Evolutionary conservation across 2,888 invertebrate species (phyloP), one percentile per base, ranked within the genome.

Genomic region (Tachystola acroxantha): DNA sequence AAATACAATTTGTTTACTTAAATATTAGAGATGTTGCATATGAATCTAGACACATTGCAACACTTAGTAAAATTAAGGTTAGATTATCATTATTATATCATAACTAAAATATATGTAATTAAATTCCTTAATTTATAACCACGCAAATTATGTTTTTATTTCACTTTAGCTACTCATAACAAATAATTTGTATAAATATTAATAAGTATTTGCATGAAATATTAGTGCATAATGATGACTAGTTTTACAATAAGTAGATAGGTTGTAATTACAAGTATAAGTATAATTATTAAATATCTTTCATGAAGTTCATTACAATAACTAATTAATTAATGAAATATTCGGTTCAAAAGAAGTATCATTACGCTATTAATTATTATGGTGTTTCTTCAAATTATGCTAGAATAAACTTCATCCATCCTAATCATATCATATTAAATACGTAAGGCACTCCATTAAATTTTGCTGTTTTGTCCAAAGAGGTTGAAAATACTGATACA

Each of bases 381-480:
- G 86, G 84, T 86, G 86, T 86, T 81, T 77, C 75, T 65, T 85
- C 76, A 73, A 85, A 85, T 86, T 84, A 86, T 81, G 78, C 86
- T 86, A 86, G 69, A 80, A 79, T 86, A 86, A 82, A 81, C 77
- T 79, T 85, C 82, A 75, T 81, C 63, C 79, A 70, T 69, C 73
- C 86, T 87, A 86, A 77, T 77, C 79, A 34, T 85, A 81, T 81
- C 64, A 78, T 84, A 85, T 74, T 82, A 79, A 72, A 77, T 86
- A 87, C 81, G 80, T 88, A 88, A 88, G 88, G 88, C 88, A 88
- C 88, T 88, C 87, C 85, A 73, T 81, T 82, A 79, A n/a, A 81
- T 80, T 81, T 82, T 73, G 79, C 79, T 74, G 79, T 61, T 78
- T 70, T 75, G 71, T 66, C 81, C 72, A 80, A 82, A 81, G 69